Evolutionary conservation across 2,888 invertebrate genomes (phyloP).

Genomic region (Drosophila mayaguana): DNA sequence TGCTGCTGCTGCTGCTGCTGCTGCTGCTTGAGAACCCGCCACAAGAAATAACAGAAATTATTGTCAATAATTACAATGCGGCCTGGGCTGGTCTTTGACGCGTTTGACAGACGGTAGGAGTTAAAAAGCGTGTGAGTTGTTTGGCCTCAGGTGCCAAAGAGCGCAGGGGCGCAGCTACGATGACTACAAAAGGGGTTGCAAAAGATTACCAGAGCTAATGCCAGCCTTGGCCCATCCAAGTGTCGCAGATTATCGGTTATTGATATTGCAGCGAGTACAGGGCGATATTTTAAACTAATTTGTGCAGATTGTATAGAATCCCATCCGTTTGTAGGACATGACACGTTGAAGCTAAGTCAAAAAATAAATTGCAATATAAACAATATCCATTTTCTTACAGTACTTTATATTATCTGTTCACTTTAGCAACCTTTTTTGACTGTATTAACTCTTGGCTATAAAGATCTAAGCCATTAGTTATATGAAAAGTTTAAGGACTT

Average conservation of each 20-base stretch:
- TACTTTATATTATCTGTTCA: no score
- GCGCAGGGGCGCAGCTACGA: slow-evolving; percentile 23
- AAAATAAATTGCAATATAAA: no score
- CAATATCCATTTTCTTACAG: no score
- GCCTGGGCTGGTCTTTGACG: slow-evolving; percentile 71
- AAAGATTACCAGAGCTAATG: background rate
- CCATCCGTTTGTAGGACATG: no score
- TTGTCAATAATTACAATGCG: slow-evolving; percentile 79
- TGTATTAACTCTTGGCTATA: no score
- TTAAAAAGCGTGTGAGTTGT: slow-evolving; percentile 66
- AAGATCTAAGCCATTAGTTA: no score
- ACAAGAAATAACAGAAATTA: slow-evolving; percentile 78
- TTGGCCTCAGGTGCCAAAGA: slow-evolving; percentile 50
- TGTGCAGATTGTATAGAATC: no score
- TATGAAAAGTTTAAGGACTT: no score
- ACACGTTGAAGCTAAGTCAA: no score
- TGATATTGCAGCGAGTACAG: background rate
- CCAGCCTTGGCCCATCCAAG: background rate
- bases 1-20: no score
- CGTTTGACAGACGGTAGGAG: slow-evolving; percentile 79
- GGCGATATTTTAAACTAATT: background rate
- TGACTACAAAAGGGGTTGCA: background rate
- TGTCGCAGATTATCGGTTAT: background rate
- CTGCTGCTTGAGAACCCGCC: slow-evolving; percentile 33
- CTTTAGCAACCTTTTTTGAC: no score